Conservation (phyloP, 1,140 invertebrate species). For the Physella acuta region DNA sequence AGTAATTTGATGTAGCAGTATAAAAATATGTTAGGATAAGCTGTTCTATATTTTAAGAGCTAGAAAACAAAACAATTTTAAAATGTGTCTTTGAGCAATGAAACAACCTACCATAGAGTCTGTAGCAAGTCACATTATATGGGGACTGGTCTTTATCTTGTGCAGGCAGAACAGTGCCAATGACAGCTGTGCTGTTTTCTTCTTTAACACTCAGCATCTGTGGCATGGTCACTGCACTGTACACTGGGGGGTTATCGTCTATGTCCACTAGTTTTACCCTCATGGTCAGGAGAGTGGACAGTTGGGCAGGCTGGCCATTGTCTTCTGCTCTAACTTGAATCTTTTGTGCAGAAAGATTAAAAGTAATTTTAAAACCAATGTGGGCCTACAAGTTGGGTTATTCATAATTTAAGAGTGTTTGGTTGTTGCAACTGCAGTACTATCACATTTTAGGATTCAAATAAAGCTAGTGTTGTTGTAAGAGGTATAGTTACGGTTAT, state of each 20-base stretch:
- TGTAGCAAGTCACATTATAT: conserved; percentile 29
- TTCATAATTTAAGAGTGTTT: too few species aligned
- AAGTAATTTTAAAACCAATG: too few species aligned
- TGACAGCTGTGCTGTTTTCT: conserved; percentile 2
- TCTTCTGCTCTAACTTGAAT: conserved; percentile 31
- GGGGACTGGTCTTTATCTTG: conserved; percentile 20
- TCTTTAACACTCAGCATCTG: conserved; percentile 20
- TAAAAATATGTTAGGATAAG: too few species aligned
- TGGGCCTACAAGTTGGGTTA: too few species aligned
- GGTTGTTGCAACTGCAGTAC: too few species aligned
- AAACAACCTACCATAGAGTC: conserved; percentile 27
- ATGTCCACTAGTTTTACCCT: conserved; percentile 27
- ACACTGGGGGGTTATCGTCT: conserved; percentile 28
- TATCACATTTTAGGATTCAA: too few species aligned
- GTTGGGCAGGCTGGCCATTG: conserved; percentile 20
- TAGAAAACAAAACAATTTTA: not conserved
- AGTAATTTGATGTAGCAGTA: too few species aligned
- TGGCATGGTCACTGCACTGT: not conserved
- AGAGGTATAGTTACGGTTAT: too few species aligned
- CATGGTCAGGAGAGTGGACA: conserved; percentile 18
- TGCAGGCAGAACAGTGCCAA: conserved; percentile 21
- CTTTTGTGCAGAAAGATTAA: too few species aligned
- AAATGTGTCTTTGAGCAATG: not conserved
- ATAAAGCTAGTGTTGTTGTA: too few species aligned
- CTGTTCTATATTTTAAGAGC: not conserved